A percentile compares a stretch with the other conserved stretches of the same genome.
Evolutionary conservation across 2,113 vertebrate species (phyloP).

Genomic region (Excalfactoria chinensis): DNA sequence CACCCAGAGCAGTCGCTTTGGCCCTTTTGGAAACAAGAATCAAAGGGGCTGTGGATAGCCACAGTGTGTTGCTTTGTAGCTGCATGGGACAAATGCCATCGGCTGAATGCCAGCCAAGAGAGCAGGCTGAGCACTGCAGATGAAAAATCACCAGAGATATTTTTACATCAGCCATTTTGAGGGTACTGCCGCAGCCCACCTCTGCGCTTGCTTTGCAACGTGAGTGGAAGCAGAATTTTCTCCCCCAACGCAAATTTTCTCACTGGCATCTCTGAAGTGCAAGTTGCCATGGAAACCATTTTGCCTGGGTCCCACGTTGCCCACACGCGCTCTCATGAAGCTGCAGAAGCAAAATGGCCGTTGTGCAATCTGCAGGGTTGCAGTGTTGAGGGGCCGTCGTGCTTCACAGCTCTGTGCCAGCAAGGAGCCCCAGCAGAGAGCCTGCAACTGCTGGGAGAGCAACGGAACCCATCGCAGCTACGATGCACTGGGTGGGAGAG

Average conservation of each 20-base stretch:
- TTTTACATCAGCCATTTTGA: slow-evolving; percentile 14
- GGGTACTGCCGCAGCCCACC: slow-evolving; percentile 30
- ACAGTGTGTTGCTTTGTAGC: not conserved
- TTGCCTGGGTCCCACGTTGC: slow-evolving; percentile 69
- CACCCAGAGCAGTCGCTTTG: not conserved
- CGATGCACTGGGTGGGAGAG: rapidly evolving
- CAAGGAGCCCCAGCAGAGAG: rapidly evolving
- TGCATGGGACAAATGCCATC: not conserved
- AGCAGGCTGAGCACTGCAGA: not conserved
- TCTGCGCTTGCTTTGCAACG: not conserved
- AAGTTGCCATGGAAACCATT: slow-evolving; percentile 72
- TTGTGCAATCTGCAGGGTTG: slow-evolving; percentile 8
- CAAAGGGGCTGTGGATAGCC: rapidly evolving
- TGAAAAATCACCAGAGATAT: slow-evolving; percentile 8
- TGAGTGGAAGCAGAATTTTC: slow-evolving; percentile 37
- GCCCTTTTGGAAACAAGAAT: not conserved
- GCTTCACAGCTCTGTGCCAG: not conserved
- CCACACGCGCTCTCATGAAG: slow-evolving; percentile 30
- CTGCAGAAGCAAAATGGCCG: slow-evolving; percentile 63
- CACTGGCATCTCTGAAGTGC: slow-evolving; percentile 64
- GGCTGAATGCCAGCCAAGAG: not conserved
- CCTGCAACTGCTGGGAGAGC: not conserved
- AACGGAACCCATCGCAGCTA: not conserved
- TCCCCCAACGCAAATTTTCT: slow-evolving; percentile 52
- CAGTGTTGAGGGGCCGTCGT: rapidly evolving